These are phyloP conservation scores for Serripes groenlandicus DNA, from an alignment of 2,888 invertebrate species.

Conservation along the genomic window DNA sequence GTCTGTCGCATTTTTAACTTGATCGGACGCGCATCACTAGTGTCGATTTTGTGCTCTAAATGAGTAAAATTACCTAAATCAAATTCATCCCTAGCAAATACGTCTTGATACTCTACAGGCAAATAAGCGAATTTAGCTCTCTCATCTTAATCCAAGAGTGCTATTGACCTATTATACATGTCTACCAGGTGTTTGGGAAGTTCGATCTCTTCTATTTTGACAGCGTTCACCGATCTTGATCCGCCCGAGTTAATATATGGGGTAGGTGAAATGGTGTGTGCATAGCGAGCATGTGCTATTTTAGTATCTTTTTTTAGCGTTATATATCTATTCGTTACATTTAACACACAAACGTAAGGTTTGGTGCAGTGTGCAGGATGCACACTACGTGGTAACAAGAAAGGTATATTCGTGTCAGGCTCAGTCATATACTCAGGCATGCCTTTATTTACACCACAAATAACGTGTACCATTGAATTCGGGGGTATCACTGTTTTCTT, in stretches of 20 bases:
- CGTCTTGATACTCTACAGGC: conserved; percentile 31
- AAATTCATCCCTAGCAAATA: conserved; percentile 43
- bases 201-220: not conserved
- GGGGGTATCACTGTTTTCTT: not conserved
- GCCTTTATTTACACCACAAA: not conserved
- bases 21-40: conserved; percentile 30
- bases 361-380: not conserved
- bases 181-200: not conserved
- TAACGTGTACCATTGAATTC: not conserved
- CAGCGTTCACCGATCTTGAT: not conserved
- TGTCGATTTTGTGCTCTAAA: conserved; percentile 48
- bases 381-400: not conserved
- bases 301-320: not conserved
- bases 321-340: not conserved
- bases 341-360: not conserved
- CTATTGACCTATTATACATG: not conserved
- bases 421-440: conserved; percentile 1
- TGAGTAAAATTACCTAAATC: conserved; percentile 39
- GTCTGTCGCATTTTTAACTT: conserved; percentile 46
- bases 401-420: not conserved
- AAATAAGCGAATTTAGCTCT: not conserved
- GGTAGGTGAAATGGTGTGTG: not conserved
- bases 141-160: not conserved
- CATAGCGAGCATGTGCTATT: not conserved
- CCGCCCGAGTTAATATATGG: not conserved